These are phyloP conservation scores for Epinephelus moara DNA, from an alignment of 2,113 vertebrate species.

Conservation along the genomic window DNA sequence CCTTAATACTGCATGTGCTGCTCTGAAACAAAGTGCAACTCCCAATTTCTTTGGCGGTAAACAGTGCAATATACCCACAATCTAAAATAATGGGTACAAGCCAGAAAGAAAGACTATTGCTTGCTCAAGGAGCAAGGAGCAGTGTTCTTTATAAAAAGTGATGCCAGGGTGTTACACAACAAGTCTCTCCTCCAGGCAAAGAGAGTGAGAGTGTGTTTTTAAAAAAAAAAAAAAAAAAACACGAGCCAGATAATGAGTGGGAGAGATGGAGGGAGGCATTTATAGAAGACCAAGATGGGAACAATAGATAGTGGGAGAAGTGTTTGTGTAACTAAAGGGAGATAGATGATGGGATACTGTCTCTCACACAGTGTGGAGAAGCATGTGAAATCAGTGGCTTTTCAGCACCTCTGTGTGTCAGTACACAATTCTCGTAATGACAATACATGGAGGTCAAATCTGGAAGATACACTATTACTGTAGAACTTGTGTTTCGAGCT, in stretches of 20 bases:
- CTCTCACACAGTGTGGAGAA: constrained; percentile 24
- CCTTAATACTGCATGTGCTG: constrained; percentile 52
- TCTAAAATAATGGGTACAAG: constrained; percentile 54
- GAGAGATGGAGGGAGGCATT: constrained; percentile 66
- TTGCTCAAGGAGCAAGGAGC: constrained; percentile 40
- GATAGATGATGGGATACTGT: constrained; percentile 36
- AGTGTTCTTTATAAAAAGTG: constrained; percentile 56
- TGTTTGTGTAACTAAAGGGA: constrained; percentile 64
- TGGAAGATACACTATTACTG: background rate
- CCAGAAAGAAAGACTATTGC: constrained; percentile 29
- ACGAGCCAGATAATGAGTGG: constrained; percentile 70
- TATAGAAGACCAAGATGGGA: constrained; percentile 51
- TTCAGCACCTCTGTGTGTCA: background rate
- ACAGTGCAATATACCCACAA: constrained; percentile 42
- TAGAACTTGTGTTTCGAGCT: background rate
- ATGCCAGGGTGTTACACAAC: constrained; percentile 74
- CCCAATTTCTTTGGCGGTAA: constrained; percentile 53
- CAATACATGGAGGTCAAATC: constrained; percentile 12
- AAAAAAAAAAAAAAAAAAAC: background rate
- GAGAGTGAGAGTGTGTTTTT: constrained; percentile 22
- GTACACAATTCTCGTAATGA: background rate
- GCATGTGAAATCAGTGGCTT: constrained; percentile 22
- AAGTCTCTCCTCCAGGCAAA: constrained; percentile 56
- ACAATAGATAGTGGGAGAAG: constrained; percentile 59
- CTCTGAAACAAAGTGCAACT: constrained; percentile 53